phyloP scores from a whole-genome alignment of 2,888 invertebrate species.

The Limnephilus lunatus region DNA sequence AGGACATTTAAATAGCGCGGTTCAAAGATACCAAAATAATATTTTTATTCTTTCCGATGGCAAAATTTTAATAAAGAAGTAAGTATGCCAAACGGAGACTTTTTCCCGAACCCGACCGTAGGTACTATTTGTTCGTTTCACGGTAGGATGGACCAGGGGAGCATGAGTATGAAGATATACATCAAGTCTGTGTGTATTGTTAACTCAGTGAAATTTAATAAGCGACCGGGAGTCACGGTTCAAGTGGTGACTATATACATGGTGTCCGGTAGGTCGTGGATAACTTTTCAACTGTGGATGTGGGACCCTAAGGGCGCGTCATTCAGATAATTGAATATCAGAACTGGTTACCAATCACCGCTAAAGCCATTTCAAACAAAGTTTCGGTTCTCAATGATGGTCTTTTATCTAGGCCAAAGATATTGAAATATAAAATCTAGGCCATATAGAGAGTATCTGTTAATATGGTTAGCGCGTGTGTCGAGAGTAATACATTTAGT shows the following conservation, averaged over 20 bases:
- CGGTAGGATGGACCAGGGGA: slow-evolving; percentile 9
- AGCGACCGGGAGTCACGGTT: slow-evolving; percentile 29
- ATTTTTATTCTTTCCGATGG: background rate
- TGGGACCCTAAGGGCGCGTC: too few species aligned
- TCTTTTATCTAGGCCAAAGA: too few species aligned
- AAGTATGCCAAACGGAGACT: background rate
- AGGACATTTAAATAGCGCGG: background rate
- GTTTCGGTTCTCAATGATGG: too few species aligned
- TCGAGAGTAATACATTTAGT: too few species aligned
- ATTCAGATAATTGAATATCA: too few species aligned
- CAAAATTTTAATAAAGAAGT: background rate
- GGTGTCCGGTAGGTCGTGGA: too few species aligned
- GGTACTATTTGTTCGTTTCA: background rate
- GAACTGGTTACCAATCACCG: too few species aligned
- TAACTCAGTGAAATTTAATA: slow-evolving; percentile 26
- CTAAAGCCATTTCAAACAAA: too few species aligned
- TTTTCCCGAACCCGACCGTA: background rate
- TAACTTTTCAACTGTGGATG: too few species aligned
- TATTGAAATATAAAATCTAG: too few species aligned
- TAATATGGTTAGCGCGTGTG: too few species aligned
- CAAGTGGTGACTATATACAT: background rate
- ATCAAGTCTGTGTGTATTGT: background rate
- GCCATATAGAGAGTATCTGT: too few species aligned
- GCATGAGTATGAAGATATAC: background rate
- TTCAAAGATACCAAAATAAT: background rate